Conservation (phyloP, 2,888 invertebrate genomes). For the Epinotia demarniana region DNA sequence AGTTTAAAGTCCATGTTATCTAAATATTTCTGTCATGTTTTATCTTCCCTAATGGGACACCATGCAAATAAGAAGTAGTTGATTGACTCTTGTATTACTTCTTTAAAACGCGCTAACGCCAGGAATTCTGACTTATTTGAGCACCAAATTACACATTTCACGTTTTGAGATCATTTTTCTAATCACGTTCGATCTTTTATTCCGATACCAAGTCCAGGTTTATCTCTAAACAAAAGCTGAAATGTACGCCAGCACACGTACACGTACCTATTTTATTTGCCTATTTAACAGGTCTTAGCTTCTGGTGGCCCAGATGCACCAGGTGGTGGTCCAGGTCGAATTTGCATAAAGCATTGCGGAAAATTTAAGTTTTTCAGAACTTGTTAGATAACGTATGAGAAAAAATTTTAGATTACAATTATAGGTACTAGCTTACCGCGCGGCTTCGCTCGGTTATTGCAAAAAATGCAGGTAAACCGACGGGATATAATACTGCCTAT, state of each 20-base stretch:
- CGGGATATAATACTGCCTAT: no score
- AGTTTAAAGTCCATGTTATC: no score
- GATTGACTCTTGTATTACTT: no score
- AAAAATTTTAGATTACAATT: no score
- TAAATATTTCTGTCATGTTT: no score
- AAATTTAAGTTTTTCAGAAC: not conserved
- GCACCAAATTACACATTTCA: not conserved
- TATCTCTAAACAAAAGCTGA: not conserved
- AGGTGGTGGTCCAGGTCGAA: no score
- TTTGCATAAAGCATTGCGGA: not conserved
- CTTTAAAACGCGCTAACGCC: no score
- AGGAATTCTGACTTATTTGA: not conserved
- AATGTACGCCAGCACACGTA: not conserved
- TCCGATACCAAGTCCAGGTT: constrained; percentile 5
- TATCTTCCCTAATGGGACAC: no score
- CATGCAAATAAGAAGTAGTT: no score
- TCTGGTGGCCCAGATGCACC: constrained; percentile 36
- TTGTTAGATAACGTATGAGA: not conserved
- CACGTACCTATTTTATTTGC: constrained; percentile 17
- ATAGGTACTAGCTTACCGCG: no score
- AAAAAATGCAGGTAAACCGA: no score
- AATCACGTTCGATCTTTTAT: constrained; percentile 16
- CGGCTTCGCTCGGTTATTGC: no score
- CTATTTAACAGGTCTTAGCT: not conserved
- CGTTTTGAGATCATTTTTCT: constrained; percentile 18